Evolutionary conservation across 2,888 invertebrate genomes (phyloP).

Genomic region (Drosophila affinis): DNA sequence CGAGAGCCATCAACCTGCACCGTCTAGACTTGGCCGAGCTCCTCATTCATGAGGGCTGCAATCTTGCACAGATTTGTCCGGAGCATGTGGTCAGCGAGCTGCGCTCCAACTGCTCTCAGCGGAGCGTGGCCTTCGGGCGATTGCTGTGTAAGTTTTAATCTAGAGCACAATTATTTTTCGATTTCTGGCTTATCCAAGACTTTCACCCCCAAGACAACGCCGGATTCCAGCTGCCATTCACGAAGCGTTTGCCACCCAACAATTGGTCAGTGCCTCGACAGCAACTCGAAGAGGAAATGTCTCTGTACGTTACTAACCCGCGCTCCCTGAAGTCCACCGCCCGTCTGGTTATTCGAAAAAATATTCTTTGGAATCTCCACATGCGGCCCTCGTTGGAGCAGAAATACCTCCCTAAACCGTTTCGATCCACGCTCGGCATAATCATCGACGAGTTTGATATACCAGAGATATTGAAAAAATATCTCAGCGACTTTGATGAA

Average conservation of each 20-base stretch:
- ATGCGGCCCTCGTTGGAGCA: constrained; percentile 47
- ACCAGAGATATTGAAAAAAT: constrained; percentile 77
- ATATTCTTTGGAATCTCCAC: constrained; percentile 67
- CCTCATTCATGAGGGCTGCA: constrained; percentile 81
- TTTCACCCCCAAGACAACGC: constrained; percentile 68
- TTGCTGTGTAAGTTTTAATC: constrained; percentile 73
- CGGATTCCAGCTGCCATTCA: constrained; percentile 70
- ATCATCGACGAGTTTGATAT: constrained; percentile 79
- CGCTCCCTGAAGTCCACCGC: constrained; percentile 76
- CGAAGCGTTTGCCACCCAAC: constrained; percentile 32
- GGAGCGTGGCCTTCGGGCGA: constrained; percentile 71
- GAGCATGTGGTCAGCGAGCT: constrained; percentile 78
- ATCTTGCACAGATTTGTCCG: constrained; percentile 73
- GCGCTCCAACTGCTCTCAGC: constrained; percentile 53
- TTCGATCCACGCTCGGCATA: constrained; percentile 75
- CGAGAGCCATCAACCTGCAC: constrained; percentile 85
- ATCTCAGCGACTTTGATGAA: constrained; percentile 80
- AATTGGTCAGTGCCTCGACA: constrained; percentile 48
- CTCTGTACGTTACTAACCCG: constrained; percentile 69
- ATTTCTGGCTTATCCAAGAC: neutral
- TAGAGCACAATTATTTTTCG: neutral
- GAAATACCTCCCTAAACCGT: constrained; percentile 68
- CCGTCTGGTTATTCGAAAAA: constrained; percentile 79
- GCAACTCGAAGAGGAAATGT: constrained; percentile 61
- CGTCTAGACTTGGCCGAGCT: constrained; percentile 81